Base-by-base conservation (phyloP, 1,140 invertebrate species). In the Tetramorium alpestre region DNA sequence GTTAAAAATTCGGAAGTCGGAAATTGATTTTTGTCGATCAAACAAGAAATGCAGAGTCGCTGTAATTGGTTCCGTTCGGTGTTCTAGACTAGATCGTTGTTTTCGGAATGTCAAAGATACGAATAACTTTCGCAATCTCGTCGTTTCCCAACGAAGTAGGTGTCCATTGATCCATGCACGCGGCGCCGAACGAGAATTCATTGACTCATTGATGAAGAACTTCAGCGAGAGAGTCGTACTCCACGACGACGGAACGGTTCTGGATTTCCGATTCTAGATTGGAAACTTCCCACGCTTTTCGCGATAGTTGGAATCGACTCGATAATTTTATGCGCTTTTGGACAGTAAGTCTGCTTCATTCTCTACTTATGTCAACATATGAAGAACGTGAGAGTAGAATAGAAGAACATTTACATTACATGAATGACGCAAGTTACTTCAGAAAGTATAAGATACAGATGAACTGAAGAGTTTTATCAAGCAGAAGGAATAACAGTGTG, bases 51-150 rank as follows among this genome's bases (percentile, higher is more conserved):
- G 10, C 64, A 33, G 38, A 60, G 11, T 38, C 7, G n/a, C 38
- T 47, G 54, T 73, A 82, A 82, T 82, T 75, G 80, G 67, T 82
- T 82, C 47, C 22, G 28, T 67, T 80, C 65, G 41, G 60, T 18
- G 80, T 72, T 73, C 80, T 28, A 28, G 54, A 10, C 80, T 28
- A 28, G 54, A 10, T 60, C 69, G 80, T 84, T 84, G 80, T 84
- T 84, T 84, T 75, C 69, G 41, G 69, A 84, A 75, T 84, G 69
- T 73, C 80, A 84, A 75, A 84, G 69, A 84, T 73, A 56, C 80
- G 80, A 84, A 84, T 84, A 84, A 84, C 80, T 84, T 84, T 84
- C 13, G 69, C 69, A 84, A 84, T 84, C 54, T 84, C 80, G 54
- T 62, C 67, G 69, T 75, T 28, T 60, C 47, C 18, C 54, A 28